Evolutionary conservation across 1,140 invertebrate genomes (phyloP), one percentile per base, ranked within the genome.

Genomic region (Fopius arisanus): DNA sequence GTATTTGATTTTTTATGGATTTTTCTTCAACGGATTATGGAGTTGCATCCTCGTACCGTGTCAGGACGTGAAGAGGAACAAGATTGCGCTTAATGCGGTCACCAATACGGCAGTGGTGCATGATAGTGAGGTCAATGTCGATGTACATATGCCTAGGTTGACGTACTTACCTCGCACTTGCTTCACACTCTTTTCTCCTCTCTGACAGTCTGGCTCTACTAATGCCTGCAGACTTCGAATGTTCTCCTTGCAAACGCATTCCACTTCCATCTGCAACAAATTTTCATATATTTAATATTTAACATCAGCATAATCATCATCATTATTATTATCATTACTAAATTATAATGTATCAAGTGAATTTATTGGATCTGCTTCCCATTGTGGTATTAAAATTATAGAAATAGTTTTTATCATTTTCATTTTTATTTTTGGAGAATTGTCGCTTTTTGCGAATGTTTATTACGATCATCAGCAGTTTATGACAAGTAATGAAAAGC

Each of bases 221-320:
- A 93, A 87, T 19, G 89, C 83, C 80, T 91, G 89, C 80, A 94
- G 88, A 80, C 91, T 93, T 71, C 89, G 90, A 66, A 94, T 90
- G 82, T 94, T 94, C 78, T 94, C 92, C 80, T 91, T 90, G 84
- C 94, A 95, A 48, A 92, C 93, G 51, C 91, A 91, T 78, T 93
- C 88, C 73, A 95, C 89, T 85, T 95, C 94, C 74, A 89, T 90
- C 94, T 96, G 87, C 77, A 90, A 89, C 76, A 66, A 23, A n/a
- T 68, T n/a, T n/a, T n/a, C n/a, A n/a, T n/a, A n/a, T 54, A 48
- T 14, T 28, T 19, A n/a, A 23, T 41, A 23, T 19, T 26, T 0
- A 10, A 41, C 12, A 21, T 66, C 21, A 6, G n/a, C 7, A 16
- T 12, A 16, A 54, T n/a, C n/a, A n/a, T n/a, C n/a, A n/a, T n/a